Evolutionary conservation across 2,797 vertebrate genomes (phyloP).

Genomic region (Loriculus beryllinus): DNA sequence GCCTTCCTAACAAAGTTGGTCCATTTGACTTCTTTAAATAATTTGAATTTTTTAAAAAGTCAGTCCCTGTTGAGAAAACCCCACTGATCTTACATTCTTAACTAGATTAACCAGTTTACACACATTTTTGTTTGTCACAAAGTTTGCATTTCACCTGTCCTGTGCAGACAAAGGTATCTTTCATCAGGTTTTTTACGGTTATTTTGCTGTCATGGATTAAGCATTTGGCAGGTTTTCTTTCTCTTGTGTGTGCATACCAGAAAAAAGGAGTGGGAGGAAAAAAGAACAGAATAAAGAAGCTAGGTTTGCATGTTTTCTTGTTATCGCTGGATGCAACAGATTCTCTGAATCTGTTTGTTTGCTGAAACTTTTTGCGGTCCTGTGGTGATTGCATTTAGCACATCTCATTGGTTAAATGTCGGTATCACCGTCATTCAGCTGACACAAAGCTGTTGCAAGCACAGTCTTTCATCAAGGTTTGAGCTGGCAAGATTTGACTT

Average conservation of each 20-base stretch:
- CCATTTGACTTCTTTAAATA: not conserved
- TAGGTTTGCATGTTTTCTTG: not conserved
- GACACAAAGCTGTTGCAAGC: not conserved
- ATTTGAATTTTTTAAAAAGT: not conserved
- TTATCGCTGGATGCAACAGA: not conserved
- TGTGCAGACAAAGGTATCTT: constrained; percentile 67
- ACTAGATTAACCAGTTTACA: constrained; percentile 77
- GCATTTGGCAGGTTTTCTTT: constrained; percentile 63
- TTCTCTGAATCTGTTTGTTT: not conserved
- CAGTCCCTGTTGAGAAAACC: constrained; percentile 60
- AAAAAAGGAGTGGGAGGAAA: constrained; percentile 16
- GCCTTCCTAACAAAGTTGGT: not conserved
- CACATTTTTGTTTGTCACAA: constrained; percentile 74
- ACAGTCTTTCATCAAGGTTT: constrained; percentile 33
- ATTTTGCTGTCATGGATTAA: constrained; percentile 70
- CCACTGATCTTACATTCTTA: constrained; percentile 78
- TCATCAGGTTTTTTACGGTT: constrained; percentile 59
- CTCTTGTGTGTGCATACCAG: constrained; percentile 48
- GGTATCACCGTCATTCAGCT: not conserved
- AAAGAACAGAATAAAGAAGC: not conserved
- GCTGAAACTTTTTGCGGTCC: not conserved
- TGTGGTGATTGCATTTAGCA: not conserved
- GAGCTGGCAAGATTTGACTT: not conserved
- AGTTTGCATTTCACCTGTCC: constrained; percentile 83
- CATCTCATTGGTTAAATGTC: not conserved